Evolutionary conservation across 2,888 invertebrate species (phyloP), one percentile per base, ranked within the genome.

Genomic region (Oscheius sp.): DNA sequence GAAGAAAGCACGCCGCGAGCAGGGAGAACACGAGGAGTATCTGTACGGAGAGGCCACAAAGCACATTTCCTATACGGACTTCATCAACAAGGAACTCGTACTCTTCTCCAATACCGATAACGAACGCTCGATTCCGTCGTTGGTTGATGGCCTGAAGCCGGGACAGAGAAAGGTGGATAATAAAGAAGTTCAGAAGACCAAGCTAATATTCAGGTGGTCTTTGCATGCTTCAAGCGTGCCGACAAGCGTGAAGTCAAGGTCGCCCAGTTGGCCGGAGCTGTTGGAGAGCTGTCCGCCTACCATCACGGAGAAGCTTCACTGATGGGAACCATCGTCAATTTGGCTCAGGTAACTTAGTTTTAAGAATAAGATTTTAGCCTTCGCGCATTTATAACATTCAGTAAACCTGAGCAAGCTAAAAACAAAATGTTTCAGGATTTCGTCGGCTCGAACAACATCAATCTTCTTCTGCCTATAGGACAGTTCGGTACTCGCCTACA

Each of bases 391-490:
- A 21, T 21, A 21, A 21, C 21, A 21, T 21, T 21, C 21, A 21
- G 21, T 21, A 21, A 21, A 21, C 21, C 21, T 21, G 21, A 21
- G 21, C 21, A 21, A 21, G 21, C 21, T 21, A 21, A 21, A 21
- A 21, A 21, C 21, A 21, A 21, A 21, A 21, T 21, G n/a, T 62
- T 37, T 29, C 98, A 99, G 90, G 96, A 99, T 91, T 99, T 93
- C 90, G 95, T 99, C 5, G 99, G 99, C 7, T 96, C 96, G 11
- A 99, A 99, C 90, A 99, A 99, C 89, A 93, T 99, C 75, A 99
- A 99, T 90, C 90, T 99, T 33, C 91, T 99, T 70, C 93, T 94
- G 90, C 99, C 99, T 0, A 93, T 94, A 81, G 99, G 99, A 92
- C 98, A 98, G 91, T 99, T 99, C 91, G 98, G 99, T 90, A 96